Base-by-base conservation (phyloP, 2,797 vertebrate genomes). In the Ptychadena robeensis region DNA sequence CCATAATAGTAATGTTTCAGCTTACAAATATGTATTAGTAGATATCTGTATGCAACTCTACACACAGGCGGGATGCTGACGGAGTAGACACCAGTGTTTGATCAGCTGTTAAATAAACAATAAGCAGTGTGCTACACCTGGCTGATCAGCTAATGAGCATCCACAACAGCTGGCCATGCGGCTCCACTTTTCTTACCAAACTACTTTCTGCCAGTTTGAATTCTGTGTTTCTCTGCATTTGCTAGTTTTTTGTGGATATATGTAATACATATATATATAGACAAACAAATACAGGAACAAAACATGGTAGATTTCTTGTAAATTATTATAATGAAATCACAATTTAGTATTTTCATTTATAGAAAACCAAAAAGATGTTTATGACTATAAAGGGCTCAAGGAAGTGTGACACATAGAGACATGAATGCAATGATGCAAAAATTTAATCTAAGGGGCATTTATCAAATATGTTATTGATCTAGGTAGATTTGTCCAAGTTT, bases 21-120 rank as follows among this genome's bases (percentile, higher is more conserved):
- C 57, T 38, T 6, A 31, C 9, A 76, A 64, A 30, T n/a, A 31
- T 25, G 4, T 9, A 44, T 18, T 28, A 40, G 31, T 40, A 40
- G 25, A 66, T 65, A 44, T 66, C 2, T 66, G 18, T 66, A 30
- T 66, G 63, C 11, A 64, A 40, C 37, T 38, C 37, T 25, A 18
- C 74, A 27, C 38, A 32, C 74, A 37, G 65, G 74, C 38, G 48
- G 48, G 30, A 40, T 48, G 28, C 74, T 67, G 63, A 48, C 38
- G 32, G 63, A 25, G 18, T 67, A 53, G 38, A 53, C 38, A 67
- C 18, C 40, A 32, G 61, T 77, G 64, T 77, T 77, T 77, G 63
- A 77, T 77, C 74, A 77, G 74, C 74, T 77, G 74, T 67, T 77
- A 77, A 77, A 77, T 77, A 25, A 77, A 67, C 44, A 79, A 79